Conservation (phyloP, 2,888 invertebrate genomes). For the Drosophila subquinaria region DNA sequence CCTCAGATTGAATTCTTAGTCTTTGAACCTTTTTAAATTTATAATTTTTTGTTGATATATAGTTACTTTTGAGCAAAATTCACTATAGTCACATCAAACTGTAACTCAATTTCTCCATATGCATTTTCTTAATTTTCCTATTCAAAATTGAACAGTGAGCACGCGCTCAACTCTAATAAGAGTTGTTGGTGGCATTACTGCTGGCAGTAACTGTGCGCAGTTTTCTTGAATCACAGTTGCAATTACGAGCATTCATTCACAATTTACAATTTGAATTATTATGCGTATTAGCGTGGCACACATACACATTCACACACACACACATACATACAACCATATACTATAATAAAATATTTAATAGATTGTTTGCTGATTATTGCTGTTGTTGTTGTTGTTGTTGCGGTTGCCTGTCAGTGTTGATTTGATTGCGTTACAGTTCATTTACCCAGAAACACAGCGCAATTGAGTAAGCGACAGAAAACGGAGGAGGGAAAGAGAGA, state of each 20-base stretch:
- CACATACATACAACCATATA: slow-evolving; percentile 4
- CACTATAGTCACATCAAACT: neutral
- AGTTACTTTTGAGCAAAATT: too few species aligned
- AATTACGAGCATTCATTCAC: slow-evolving; percentile 26
- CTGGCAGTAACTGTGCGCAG: slow-evolving; percentile 15
- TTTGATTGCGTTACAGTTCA: slow-evolving; percentile 81
- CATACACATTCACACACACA: slow-evolving; percentile 6
- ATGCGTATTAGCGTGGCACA: slow-evolving; percentile 44
- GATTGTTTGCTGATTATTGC: slow-evolving; percentile 22
- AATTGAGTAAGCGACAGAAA: neutral
- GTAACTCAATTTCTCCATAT: neutral
- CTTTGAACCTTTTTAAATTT: too few species aligned
- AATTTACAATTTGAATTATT: slow-evolving; percentile 30
- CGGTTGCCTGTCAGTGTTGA: slow-evolving; percentile 62
- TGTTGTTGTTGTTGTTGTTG: slow-evolving; percentile 22
- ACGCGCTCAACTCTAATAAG: slow-evolving; percentile 1
- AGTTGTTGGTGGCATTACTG: slow-evolving; percentile 25
- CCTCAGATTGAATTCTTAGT: too few species aligned
- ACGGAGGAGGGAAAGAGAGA: neutral
- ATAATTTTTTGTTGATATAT: too few species aligned
- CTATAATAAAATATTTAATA: slow-evolving; percentile 73
- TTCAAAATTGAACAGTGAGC: neutral
- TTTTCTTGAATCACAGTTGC: slow-evolving; percentile 14
- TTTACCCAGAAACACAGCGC: slow-evolving; percentile 62
- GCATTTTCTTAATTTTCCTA: neutral